Evolutionary conservation across 2,888 invertebrate genomes (phyloP).

Genomic region (Ariolimax columbianus): DNA sequence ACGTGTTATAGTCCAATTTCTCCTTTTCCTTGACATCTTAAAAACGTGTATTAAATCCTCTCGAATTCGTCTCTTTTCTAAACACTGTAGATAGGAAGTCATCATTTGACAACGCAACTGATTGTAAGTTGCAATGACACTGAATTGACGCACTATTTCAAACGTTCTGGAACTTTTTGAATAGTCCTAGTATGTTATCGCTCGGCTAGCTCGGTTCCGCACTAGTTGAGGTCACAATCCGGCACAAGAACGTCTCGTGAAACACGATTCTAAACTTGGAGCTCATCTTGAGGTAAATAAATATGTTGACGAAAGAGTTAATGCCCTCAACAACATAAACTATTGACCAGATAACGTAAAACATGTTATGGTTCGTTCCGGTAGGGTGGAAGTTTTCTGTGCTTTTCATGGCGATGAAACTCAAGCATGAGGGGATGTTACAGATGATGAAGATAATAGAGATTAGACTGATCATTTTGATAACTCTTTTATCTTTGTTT

Average conservation of each 20-base stretch:
- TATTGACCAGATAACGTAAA: conserved; percentile 24
- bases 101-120: too few relatives aligned
- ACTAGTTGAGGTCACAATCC: background rate
- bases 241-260: conserved; percentile 9
- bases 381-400: background rate
- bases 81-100: too few relatives aligned
- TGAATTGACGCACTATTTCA: too few relatives aligned
- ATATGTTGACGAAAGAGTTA: conserved; percentile 20
- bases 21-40: too few relatives aligned
- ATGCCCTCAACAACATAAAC: conserved; percentile 26
- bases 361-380: conserved; percentile 30
- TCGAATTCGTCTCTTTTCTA: too few relatives aligned
- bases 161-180: too few relatives aligned
- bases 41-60: too few relatives aligned
- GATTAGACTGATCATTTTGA: conserved; percentile 13
- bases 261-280: conserved; percentile 21
- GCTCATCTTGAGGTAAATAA: conserved; percentile 38
- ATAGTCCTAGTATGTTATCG: too few relatives aligned
- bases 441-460: conserved; percentile 22
- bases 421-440: conserved; percentile 29
- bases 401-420: conserved; percentile 27
- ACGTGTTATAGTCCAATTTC: too few relatives aligned
- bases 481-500: conserved; percentile 30
- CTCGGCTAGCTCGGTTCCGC: background rate
- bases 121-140: too few relatives aligned